Conservation (phyloP, 2,113 vertebrate genomes). For the Rhynchomys soricoides region DNA sequence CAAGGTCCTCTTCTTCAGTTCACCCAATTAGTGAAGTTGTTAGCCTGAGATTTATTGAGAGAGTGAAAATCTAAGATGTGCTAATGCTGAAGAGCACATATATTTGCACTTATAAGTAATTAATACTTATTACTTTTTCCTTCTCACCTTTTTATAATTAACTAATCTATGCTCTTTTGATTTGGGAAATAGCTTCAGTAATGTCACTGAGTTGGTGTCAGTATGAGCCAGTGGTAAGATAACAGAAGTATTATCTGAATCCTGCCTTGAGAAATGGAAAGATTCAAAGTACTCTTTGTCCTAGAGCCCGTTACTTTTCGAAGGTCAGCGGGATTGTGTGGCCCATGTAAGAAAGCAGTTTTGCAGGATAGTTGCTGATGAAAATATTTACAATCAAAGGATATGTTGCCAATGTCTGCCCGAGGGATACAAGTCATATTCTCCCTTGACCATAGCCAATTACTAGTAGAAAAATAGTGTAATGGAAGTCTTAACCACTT, state of each 20-base stretch:
- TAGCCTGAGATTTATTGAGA: neutral
- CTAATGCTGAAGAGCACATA: neutral
- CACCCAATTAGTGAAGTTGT: neutral
- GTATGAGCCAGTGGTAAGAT: neutral
- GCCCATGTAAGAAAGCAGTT: neutral
- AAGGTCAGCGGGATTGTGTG: conserved; percentile 54
- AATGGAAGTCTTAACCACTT: conserved; percentile 63
- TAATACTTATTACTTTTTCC: neutral
- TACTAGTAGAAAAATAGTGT: conserved; percentile 61
- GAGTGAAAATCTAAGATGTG: neutral
- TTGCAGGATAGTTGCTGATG: conserved; percentile 2
- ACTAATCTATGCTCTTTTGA: neutral
- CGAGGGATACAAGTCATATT: neutral
- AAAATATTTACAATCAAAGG: conserved; percentile 45
- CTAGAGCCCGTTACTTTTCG: conserved; percentile 17
- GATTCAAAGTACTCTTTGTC: neutral
- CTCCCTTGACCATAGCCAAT: conserved; percentile 50
- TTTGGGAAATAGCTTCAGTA: neutral
- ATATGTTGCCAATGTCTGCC: neutral
- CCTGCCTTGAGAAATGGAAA: conserved; percentile 32
- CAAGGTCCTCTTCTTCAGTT: neutral
- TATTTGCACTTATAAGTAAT: conserved; percentile 30
- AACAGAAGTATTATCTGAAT: neutral
- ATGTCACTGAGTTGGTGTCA: neutral
- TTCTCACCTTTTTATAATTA: neutral